These are phyloP conservation scores for Nymphicus hollandicus DNA, from an alignment of 2,113 vertebrate genomes.

Conservation along the genomic window DNA sequence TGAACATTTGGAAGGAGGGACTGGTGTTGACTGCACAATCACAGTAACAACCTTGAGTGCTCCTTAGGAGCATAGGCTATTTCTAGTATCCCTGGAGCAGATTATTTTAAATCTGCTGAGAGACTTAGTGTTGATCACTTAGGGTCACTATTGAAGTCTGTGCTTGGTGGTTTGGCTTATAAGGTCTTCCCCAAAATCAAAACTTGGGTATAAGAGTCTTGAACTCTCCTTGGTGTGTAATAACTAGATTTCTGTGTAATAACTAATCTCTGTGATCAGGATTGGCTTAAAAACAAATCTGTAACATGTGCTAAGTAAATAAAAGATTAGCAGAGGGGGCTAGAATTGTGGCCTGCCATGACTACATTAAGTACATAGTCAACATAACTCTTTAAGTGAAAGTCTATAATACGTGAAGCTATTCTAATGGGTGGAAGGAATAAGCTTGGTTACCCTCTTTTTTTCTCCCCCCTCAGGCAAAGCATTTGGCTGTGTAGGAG, in stretches of 20 bases:
- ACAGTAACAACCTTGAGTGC: background rate
- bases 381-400: background rate
- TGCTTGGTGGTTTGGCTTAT: background rate
- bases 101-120: constrained; percentile 56
- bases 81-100: constrained; percentile 35
- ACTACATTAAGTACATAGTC: no score
- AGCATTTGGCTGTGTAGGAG: constrained; percentile 95
- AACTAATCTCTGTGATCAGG: background rate
- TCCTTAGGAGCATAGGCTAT: background rate
- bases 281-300: constrained; percentile 24
- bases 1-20: background rate
- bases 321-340: background rate
- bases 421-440: background rate
- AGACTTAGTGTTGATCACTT: constrained; percentile 10
- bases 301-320: background rate
- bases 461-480: constrained; percentile 78
- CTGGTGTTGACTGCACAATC: background rate
- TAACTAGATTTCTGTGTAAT: background rate
- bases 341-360: background rate
- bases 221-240: background rate
- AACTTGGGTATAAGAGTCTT: background rate
- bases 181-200: background rate
- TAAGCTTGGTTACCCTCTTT: background rate
- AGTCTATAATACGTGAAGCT: background rate
- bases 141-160: background rate